These are phyloP conservation scores for Diabrotica balteata DNA, from an alignment of 2,888 invertebrate species.

Conservation along the genomic window DNA sequence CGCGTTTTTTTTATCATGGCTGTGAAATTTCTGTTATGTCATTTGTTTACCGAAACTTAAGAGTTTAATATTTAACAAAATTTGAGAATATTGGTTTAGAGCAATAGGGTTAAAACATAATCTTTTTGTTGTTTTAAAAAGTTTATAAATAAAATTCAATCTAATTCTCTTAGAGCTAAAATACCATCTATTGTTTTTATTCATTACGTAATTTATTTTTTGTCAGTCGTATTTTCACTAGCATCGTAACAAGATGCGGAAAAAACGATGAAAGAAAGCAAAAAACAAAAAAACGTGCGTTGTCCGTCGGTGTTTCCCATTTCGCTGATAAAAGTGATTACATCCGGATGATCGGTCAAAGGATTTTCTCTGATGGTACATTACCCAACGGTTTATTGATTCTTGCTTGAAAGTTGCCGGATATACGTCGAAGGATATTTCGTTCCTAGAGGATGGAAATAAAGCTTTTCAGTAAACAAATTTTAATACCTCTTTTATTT, in stretches of 20 bases:
- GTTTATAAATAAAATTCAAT: too few species aligned
- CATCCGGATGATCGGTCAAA: conserved; percentile 46
- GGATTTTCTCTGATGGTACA: conserved; percentile 35
- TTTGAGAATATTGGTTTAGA: too few species aligned
- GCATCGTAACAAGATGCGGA: conserved; percentile 16
- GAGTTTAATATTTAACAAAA: too few species aligned
- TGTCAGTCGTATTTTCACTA: conserved; percentile 15
- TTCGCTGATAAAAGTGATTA: conserved; percentile 45
- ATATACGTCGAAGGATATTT: conserved; percentile 8
- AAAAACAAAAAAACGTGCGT: conserved; percentile 24
- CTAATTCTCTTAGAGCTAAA: too few species aligned
- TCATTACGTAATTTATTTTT: conserved; percentile 26
- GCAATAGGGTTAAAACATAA: too few species aligned
- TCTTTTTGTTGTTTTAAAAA: too few species aligned
- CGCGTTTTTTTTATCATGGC: too few species aligned
- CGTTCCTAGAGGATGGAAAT: too few species aligned
- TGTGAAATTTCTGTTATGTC: too few species aligned
- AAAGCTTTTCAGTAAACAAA: too few species aligned
- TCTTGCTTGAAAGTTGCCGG: conserved; percentile 17
- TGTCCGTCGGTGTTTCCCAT: conserved; percentile 32
- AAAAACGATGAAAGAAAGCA: conserved; percentile 7
- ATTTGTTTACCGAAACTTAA: too few species aligned
- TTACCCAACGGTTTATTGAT: conserved; percentile 34
- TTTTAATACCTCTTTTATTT: too few species aligned
- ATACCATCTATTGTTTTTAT: not conserved